Percentiles rank a stretch among this genome's conserved stretches.
phyloP scores from a whole-genome alignment of 2,113 vertebrate species.

The Gymnarchus niloticus region DNA sequence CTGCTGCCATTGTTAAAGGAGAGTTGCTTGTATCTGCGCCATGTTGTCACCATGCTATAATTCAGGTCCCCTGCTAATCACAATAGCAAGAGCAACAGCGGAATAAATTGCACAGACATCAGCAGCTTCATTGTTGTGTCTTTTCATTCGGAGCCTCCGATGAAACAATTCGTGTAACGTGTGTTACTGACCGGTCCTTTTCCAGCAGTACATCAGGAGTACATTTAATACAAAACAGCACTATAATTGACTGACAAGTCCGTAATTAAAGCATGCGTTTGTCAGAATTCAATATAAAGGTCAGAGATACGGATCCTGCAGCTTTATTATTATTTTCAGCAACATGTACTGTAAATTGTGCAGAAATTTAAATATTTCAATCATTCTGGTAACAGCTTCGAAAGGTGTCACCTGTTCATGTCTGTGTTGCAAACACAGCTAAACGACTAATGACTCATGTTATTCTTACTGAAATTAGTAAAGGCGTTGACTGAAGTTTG shows the following conservation, averaged over 20 bases:
- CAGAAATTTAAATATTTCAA: too few relatives aligned
- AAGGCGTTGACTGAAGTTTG: background rate
- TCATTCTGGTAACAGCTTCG: too few relatives aligned
- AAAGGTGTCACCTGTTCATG: background rate
- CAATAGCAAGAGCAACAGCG: slow-evolving; percentile 25
- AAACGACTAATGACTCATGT: background rate
- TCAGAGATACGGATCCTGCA: background rate
- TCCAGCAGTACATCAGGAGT: too few relatives aligned
- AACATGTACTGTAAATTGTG: background rate
- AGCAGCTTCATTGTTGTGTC: slow-evolving; percentile 24
- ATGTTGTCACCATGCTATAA: slow-evolving; percentile 7
- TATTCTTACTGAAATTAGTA: background rate
- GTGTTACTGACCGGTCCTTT: background rate
- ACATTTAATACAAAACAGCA: background rate
- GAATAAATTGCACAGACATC: slow-evolving; percentile 22
- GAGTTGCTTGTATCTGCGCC: background rate
- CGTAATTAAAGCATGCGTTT: background rate
- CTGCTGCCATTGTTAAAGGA: background rate
- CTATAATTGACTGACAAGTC: too few relatives aligned
- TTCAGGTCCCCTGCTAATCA: slow-evolving; percentile 11
- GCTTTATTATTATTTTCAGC: too few relatives aligned
- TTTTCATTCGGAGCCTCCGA: background rate
- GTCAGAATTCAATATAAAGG: background rate
- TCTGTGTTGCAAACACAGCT: background rate
- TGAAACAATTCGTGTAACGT: slow-evolving; percentile 7